phyloP scores from a whole-genome alignment of 1,140 invertebrate species.

The Scaptomyza graminum region DNA sequence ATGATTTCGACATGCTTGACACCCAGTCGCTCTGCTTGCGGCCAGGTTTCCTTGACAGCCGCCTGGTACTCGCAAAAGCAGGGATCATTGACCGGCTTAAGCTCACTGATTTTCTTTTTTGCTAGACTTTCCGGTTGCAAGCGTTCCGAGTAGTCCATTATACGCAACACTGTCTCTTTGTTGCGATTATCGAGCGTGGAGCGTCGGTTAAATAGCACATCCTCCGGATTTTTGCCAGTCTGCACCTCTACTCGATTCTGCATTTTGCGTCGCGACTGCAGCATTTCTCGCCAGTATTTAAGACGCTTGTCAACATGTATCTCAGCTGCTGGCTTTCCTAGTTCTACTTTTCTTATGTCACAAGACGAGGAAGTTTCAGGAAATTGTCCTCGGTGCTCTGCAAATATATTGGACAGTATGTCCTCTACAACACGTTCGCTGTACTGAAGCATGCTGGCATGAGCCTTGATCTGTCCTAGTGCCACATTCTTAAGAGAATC shows the following conservation, averaged over 20 bases:
- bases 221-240: conserved; percentile 51
- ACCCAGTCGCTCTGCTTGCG: conserved; percentile 44
- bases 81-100: conserved; percentile 17
- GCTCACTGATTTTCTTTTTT: not conserved
- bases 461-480: not conserved
- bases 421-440: conserved; percentile 54
- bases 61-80: conserved; percentile 10
- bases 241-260: conserved; percentile 46
- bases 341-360: not conserved
- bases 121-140: conserved; percentile 24
- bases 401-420: conserved; percentile 48
- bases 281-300: conserved; percentile 63
- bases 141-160: conserved; percentile 68
- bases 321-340: not conserved
- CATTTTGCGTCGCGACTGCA: conserved; percentile 50
- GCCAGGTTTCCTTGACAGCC: conserved; percentile 44
- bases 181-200: conserved; percentile 62
- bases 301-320: conserved; percentile 56
- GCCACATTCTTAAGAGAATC: not conserved
- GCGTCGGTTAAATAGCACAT: conserved; percentile 67
- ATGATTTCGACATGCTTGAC: conserved; percentile 56
- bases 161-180: conserved; percentile 55
- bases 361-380: conserved; percentile 50
- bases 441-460: conserved; percentile 26
- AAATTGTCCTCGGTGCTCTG: conserved; percentile 45